Conservation (phyloP, 2,888 invertebrate species). For the Azorinus chamasolen region DNA sequence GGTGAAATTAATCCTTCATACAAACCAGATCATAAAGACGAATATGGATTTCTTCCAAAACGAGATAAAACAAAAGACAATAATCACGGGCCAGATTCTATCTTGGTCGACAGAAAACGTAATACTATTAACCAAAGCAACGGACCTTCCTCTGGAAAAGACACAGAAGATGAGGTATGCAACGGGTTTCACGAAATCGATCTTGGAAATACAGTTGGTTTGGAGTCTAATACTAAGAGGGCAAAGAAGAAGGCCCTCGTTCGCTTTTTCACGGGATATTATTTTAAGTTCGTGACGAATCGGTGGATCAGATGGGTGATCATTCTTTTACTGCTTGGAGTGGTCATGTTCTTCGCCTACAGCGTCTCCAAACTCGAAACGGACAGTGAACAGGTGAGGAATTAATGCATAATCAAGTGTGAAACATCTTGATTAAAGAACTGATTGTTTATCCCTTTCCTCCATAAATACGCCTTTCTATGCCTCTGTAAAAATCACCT, state of each 20-base stretch:
- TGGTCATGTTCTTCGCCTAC: constrained; percentile 68
- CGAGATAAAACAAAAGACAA: no score
- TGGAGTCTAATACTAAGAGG: not conserved
- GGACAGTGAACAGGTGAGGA: constrained; percentile 79
- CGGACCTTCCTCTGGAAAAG: no score
- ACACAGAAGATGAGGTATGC: no score
- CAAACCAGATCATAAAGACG: constrained; percentile 24
- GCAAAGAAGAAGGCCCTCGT: constrained; percentile 63
- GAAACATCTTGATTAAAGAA: no score
- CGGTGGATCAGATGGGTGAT: constrained; percentile 70
- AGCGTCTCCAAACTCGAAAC: constrained; percentile 71
- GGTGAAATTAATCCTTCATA: constrained; percentile 41
- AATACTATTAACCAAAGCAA: no score
- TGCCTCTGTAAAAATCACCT: no score
- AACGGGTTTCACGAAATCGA: no score
- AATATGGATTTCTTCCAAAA: constrained; percentile 37
- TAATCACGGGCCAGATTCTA: no score
- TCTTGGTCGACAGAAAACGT: no score
- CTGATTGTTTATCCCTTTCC: no score
- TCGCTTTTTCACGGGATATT: constrained; percentile 73
- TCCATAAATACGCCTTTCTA: no score
- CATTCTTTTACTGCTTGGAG: constrained; percentile 52
- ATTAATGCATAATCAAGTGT: not conserved
- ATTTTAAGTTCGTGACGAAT: constrained; percentile 75
- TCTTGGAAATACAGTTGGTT: not conserved